Base-by-base conservation (phyloP, 1,140 invertebrate species). In the Anadara kagoshimensis region DNA sequence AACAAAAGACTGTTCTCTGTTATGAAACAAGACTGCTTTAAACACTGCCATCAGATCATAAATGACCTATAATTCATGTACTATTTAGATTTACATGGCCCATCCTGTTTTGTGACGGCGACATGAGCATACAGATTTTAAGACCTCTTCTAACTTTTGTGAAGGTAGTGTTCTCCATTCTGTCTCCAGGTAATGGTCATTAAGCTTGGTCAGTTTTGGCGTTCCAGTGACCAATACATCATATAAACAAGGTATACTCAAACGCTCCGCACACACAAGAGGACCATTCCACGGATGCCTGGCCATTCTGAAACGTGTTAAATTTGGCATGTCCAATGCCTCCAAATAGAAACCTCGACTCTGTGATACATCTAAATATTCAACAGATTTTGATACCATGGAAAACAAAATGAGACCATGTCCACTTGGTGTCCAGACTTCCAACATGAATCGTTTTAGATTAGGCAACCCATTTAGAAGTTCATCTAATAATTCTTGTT, bases 351-450 rank as follows among this genome's bases (percentile, higher is more conserved):
- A 85, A 18, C 86, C 85, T 26, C 84, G 68, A 68, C 87, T 84
- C 71, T 84, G 83, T 3, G 85, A 86, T 11, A 87, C 78, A 63
- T 88, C 87, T 20, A 88, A 73, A 57, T 85, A 86, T 26, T 80
- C 67, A 26, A 88, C 49, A 8, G 82, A 82, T 41, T 75, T 69
- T 10, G 85, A 84, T 11, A 68, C 26, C 12, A 87, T 56, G 4
- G 73, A 47, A 74, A 80, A 86, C 16, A 81, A 68, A 22, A 78
- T 43, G 18, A 86, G 70, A 16, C 81, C 80, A 20, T 75, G 58
- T 4, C 82, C 84, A 68, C 82, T 85, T n/a, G 85, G 83, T 11
- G 84, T 83, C 86, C 87, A 86, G 3, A 87, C 84, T 67, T 88
- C 86, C 18, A 88, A 59, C 73, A 85, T 75, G 20, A 88, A 72